These are phyloP conservation scores for Calcarius lapponicus DNA, from an alignment of 2,797 vertebrate species.

Conservation along the genomic window DNA sequence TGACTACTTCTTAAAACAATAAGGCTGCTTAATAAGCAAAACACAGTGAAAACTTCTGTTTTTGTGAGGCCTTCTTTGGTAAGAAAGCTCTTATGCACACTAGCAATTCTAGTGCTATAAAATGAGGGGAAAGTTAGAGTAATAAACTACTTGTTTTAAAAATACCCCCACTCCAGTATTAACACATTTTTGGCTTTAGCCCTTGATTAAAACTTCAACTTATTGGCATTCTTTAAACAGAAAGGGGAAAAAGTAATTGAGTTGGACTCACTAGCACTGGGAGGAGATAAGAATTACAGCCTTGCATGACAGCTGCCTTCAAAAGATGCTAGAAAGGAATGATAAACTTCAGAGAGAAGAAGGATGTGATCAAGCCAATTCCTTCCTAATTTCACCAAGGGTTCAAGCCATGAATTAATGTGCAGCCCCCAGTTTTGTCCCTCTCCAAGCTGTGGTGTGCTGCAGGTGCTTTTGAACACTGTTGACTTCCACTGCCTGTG, in stretches of 20 bases:
- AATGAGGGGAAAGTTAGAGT: background rate
- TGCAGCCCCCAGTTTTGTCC: background rate
- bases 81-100: background rate
- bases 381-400: background rate
- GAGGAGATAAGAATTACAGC: background rate
- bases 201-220: background rate
- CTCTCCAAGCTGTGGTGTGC: background rate
- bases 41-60: background rate
- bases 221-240: background rate
- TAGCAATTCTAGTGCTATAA: background rate
- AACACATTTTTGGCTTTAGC: background rate
- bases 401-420: background rate
- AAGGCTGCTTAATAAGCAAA: constrained; percentile 69
- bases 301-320: background rate
- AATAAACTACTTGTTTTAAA: background rate
- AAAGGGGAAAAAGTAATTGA: background rate
- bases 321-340: background rate
- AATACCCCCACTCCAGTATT: background rate
- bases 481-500: background rate
- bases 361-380: background rate
- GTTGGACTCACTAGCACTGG: rapidly evolving
- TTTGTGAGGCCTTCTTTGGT: background rate
- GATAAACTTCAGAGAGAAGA: background rate
- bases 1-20: constrained; percentile 72
- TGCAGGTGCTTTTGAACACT: background rate